phyloP scores from a whole-genome alignment of 1,140 invertebrate genomes.

The Brachionus asplanchnoidis region DNA sequence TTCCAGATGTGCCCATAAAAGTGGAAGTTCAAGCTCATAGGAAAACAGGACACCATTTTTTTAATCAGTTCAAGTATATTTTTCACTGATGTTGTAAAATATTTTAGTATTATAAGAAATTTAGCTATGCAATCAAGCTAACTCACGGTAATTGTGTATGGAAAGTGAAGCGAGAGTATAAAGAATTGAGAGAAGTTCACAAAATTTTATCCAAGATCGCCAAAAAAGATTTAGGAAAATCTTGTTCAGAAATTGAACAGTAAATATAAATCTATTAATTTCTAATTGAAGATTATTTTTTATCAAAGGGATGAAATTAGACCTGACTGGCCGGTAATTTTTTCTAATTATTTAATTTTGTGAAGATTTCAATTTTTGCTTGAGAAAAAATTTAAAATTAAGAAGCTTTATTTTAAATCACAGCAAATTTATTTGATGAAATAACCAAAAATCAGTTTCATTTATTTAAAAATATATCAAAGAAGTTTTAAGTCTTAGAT shows the following conservation, averaged over 20 bases:
- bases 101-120: background rate
- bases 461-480: too few relatives aligned
- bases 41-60: background rate
- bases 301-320: slow-evolving; percentile 13
- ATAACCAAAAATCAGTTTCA: too few relatives aligned
- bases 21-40: background rate
- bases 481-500: too few relatives aligned
- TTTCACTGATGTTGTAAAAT: background rate
- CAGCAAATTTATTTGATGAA: too few relatives aligned
- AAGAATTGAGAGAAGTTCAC: slow-evolving; percentile 5
- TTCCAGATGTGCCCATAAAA: background rate
- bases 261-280: background rate
- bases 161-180: background rate
- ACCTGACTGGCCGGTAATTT: slow-evolving; percentile 22
- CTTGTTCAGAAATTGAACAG: slow-evolving; percentile 19
- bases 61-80: background rate
- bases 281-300: background rate
- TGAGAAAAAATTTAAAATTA: too few relatives aligned
- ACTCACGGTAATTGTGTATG: background rate
- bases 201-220: background rate
- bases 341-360: background rate
- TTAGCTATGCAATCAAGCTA: background rate
- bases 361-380: too few relatives aligned
- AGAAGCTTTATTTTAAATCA: too few relatives aligned
- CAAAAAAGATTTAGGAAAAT: slow-evolving; percentile 12